phyloP scores from a whole-genome alignment of 2,113 vertebrate genomes.

The Chloropsis hardwickii region DNA sequence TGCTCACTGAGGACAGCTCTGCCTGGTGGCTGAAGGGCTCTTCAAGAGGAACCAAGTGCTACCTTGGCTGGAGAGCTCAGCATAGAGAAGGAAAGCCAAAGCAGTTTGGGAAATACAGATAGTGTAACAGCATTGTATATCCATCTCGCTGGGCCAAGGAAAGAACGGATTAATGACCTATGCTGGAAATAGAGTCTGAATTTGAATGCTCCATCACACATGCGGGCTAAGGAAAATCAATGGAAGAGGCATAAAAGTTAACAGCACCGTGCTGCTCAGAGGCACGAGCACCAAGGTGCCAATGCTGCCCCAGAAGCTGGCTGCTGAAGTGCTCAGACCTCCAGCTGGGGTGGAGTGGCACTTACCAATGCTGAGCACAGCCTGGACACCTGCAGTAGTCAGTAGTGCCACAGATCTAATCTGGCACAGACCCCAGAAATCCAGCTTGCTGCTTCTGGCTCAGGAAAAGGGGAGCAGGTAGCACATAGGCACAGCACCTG shows the following conservation, averaged over 20 bases:
- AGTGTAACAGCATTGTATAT: not conserved
- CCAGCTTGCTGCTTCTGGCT: not conserved
- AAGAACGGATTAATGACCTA: not conserved
- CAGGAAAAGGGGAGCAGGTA: not conserved
- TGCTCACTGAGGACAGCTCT: fast-evolving
- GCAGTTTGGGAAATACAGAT: not conserved
- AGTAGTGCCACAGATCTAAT: not conserved
- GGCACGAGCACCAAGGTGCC: fast-evolving
- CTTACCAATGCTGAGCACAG: fast-evolving
- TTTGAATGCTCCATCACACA: not conserved
- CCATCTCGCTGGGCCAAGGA: not conserved
- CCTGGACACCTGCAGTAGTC: not conserved
- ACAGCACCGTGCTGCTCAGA: not conserved
- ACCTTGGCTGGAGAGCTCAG: not conserved
- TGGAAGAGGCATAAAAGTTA: not conserved
- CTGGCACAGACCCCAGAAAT: not conserved
- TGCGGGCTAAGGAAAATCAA: not conserved
- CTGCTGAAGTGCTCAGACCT: not conserved
- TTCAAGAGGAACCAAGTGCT: fast-evolving
- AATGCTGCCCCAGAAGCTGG: not conserved
- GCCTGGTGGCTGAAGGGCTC: not conserved
- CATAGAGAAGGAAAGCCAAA: not conserved
- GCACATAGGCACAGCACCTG: fast-evolving
- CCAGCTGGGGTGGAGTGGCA: not conserved
- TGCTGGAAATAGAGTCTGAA: not conserved